These are phyloP conservation scores for Agrochola circellaris DNA, from an alignment of 2,888 invertebrate species.

Conservation along the genomic window DNA sequence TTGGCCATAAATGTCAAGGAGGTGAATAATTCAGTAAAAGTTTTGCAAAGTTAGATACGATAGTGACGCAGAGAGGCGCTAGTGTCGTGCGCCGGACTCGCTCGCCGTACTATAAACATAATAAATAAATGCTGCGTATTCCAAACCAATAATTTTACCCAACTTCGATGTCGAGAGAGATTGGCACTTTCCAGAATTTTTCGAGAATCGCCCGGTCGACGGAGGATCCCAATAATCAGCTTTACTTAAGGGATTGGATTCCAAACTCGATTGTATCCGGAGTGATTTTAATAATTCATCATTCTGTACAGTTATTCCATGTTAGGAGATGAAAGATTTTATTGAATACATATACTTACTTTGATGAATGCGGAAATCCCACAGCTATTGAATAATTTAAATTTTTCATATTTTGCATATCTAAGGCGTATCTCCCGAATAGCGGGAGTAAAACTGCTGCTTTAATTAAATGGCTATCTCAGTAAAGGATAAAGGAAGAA, in stretches of 20 bases:
- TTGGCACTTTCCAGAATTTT: conserved; percentile 87
- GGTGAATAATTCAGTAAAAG: conserved; percentile 81
- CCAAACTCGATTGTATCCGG: conserved; percentile 87
- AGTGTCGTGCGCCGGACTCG: conserved; percentile 57
- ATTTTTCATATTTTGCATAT: conserved; percentile 38
- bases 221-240: conserved; percentile 88
- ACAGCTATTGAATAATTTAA: conserved; percentile 54
- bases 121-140: conserved; percentile 84
- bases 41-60: conserved; percentile 74
- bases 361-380: conserved; percentile 67
- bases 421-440: conserved; percentile 5
- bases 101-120: conserved; percentile 73
- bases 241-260: conserved; percentile 90
- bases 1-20: conserved; percentile 84
- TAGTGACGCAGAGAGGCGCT: conserved; percentile 63
- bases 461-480: conserved; percentile 50
- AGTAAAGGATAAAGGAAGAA: conserved; percentile 36
- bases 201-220: conserved; percentile 80
- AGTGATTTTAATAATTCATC: conserved; percentile 90
- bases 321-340: conserved; percentile 76
- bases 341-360: conserved; percentile 75
- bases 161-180: conserved; percentile 81
- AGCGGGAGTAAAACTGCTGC: conserved; percentile 6
- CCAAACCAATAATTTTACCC: conserved; percentile 82
- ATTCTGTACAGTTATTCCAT: conserved; percentile 78